Evolutionary conservation across 2,888 invertebrate species (phyloP).

Genomic region (Holacanthella duospinosa): DNA sequence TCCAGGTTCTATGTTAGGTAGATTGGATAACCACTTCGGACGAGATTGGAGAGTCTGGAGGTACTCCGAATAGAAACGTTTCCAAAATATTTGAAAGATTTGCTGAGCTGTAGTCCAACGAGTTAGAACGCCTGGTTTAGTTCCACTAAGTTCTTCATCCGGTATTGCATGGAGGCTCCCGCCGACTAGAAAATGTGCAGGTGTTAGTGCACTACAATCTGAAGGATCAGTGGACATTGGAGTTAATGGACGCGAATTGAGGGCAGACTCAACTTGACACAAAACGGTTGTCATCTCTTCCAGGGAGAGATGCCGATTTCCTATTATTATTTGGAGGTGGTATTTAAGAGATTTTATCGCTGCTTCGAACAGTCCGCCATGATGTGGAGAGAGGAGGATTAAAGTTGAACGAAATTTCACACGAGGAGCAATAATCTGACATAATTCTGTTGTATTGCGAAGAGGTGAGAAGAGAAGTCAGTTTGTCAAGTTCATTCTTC

Average conservation of each 20-base stretch:
- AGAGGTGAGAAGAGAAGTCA: neutral
- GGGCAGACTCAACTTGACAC: neutral
- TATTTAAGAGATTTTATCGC: constrained; percentile 18
- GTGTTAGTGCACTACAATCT: constrained; percentile 34
- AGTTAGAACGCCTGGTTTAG: constrained; percentile 6
- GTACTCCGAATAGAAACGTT: too few relatives aligned
- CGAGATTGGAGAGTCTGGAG: too few relatives aligned
- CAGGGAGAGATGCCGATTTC: neutral
- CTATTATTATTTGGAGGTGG: constrained; percentile 19
- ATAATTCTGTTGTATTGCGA: neutral
- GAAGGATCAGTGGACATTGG: constrained; percentile 31
- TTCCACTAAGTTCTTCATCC: constrained; percentile 4
- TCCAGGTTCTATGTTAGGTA: too few relatives aligned
- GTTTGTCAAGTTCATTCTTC: neutral
- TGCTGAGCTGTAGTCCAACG: constrained; percentile 15
- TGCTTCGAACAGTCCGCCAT: too few relatives aligned
- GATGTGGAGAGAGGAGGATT: constrained; percentile 20
- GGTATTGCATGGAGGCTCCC: constrained; percentile 22
- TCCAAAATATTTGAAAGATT: constrained; percentile 14
- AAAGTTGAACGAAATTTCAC: constrained; percentile 22
- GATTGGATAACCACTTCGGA: too few relatives aligned
- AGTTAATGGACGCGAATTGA: too few relatives aligned
- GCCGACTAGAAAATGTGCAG: constrained; percentile 39
- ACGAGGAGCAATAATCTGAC: neutral
- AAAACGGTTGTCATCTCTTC: neutral